phyloP scores from a whole-genome alignment of 2,888 invertebrate genomes.

The Strigamia transsilvanica region DNA sequence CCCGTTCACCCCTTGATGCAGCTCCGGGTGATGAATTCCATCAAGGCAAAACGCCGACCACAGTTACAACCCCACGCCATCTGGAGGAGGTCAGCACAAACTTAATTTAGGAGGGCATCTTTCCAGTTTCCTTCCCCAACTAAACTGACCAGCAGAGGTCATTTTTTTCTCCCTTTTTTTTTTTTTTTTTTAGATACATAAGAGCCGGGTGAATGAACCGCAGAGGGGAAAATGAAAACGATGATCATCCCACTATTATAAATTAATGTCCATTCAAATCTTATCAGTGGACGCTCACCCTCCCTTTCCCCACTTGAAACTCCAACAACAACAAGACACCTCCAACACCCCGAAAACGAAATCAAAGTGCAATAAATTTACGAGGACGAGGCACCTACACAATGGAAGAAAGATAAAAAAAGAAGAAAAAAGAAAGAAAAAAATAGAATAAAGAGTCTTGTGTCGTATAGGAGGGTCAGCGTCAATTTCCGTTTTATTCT shows the following conservation, averaged over 20 bases:
- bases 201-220: background rate
- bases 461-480: constrained; percentile 5
- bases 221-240: background rate
- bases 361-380: constrained; percentile 8
- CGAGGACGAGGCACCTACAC: background rate
- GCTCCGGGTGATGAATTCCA: constrained; percentile 8
- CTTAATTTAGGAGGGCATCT: constrained; percentile 1
- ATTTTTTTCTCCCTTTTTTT: background rate
- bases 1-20: background rate
- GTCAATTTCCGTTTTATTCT: background rate
- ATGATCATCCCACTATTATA: background rate
- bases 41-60: background rate
- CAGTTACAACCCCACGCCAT: background rate
- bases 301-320: background rate
- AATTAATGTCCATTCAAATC: constrained; percentile 2
- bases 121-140: background rate
- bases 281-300: background rate
- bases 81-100: background rate
- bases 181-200: background rate
- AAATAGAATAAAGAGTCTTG: background rate
- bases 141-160: background rate
- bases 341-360: background rate
- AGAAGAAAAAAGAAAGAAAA: background rate
- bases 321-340: background rate
- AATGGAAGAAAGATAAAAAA: constrained; percentile 28